A percentile compares a stretch with the other conserved stretches of the same genome.
These are phyloP conservation scores for Brachionus sp. DNA, from an alignment of 1,140 invertebrate species.

Conservation along the genomic window DNA sequence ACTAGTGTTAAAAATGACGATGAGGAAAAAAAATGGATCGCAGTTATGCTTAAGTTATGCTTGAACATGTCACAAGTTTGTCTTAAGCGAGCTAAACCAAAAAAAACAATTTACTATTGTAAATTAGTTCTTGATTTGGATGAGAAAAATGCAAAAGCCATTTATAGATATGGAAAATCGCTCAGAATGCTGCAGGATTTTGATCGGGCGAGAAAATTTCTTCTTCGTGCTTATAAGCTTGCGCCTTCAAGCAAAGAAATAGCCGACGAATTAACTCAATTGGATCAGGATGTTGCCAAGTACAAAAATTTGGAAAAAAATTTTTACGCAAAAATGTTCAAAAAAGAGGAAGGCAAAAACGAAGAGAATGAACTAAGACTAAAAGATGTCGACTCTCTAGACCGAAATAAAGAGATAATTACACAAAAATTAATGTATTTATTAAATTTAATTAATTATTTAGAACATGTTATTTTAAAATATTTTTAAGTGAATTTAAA, in stretches of 20 bases:
- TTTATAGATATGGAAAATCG: conserved; percentile 38
- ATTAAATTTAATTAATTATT: not conserved
- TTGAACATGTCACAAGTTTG: conserved; percentile 43
- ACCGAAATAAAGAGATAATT: conserved; percentile 11
- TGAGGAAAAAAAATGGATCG: not conserved
- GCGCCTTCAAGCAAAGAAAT: conserved; percentile 16
- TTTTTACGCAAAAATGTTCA: conserved; percentile 43
- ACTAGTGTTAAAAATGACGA: not conserved
- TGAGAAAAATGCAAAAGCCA: conserved; percentile 13
- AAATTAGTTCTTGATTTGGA: conserved; percentile 28
- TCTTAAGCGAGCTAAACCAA: conserved; percentile 3
- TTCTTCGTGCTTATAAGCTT: not conserved
- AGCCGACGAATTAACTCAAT: not conserved
- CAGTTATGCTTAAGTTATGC: conserved; percentile 11
- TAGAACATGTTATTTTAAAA: not conserved
- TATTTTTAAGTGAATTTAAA: conserved; percentile 21
- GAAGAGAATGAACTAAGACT: not conserved
- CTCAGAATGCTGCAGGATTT: conserved; percentile 22
- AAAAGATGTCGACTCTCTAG: not conserved
- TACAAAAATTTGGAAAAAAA: conserved; percentile 35
- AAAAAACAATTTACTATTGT: conserved; percentile 38
- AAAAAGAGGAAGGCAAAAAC: not conserved
- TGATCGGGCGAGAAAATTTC: conserved; percentile 10
- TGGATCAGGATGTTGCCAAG: conserved; percentile 36
- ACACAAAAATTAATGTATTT: conserved; percentile 32